Evolutionary conservation across 2,888 invertebrate genomes (phyloP).

Genomic region (Sarcophaga variegata): DNA sequence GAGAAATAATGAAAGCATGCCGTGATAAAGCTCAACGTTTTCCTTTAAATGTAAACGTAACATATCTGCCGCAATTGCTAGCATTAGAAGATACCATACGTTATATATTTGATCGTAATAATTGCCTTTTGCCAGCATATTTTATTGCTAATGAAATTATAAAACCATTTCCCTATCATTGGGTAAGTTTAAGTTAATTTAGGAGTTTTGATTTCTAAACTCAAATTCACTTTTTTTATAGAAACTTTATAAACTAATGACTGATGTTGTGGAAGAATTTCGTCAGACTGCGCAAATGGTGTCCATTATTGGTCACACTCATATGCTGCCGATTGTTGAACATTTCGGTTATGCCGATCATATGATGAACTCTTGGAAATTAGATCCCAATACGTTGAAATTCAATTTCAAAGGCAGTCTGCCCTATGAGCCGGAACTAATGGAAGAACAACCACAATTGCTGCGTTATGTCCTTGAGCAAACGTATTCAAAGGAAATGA

Average conservation of each 20-base stretch:
- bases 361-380: conserved; percentile 94
- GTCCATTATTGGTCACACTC: conserved; percentile 93
- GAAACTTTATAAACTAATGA: conserved; percentile 92
- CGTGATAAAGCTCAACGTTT: conserved; percentile 93
- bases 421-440: conserved; percentile 93
- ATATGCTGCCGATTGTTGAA: conserved; percentile 96
- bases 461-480: conserved; percentile 95
- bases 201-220: not conserved
- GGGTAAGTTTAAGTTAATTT: conserved; percentile 84
- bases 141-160: conserved; percentile 97
- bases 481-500: conserved; percentile 97
- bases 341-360: conserved; percentile 95
- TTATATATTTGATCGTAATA: conserved; percentile 95
- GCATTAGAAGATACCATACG: conserved; percentile 91
- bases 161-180: conserved; percentile 89
- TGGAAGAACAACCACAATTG: conserved; percentile 94
- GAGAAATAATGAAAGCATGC: conserved; percentile 96
- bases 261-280: conserved; percentile 96
- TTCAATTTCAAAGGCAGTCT: conserved; percentile 87
- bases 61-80: conserved; percentile 90
- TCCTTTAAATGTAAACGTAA: conserved; percentile 90
- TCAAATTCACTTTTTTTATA: conserved; percentile 79
- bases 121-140: conserved; percentile 95
- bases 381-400: conserved; percentile 91
- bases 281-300: conserved; percentile 97